Base-by-base conservation (phyloP, 2,888 invertebrate species). In the Caenorhabditis afra region DNA sequence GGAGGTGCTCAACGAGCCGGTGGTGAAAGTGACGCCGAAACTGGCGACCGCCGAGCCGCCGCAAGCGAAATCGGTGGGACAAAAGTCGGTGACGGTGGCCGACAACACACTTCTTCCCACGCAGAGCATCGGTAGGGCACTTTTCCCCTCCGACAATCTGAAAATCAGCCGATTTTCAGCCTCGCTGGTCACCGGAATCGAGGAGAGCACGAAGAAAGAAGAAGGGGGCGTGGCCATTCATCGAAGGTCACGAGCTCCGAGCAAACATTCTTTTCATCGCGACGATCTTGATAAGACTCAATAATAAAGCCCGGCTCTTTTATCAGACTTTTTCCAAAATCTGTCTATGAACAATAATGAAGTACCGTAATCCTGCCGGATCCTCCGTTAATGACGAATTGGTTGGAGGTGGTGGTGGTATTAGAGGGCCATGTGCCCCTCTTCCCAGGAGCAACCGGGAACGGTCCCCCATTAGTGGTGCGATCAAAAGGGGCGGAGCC, bases 1-100 rank as follows among this genome's bases (percentile, higher is more conserved):
- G 3, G n/a, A n/a, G n/a, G n/a, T n/a, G 66, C 53, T 39, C 20
- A 55, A 10, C 29, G 10, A 22, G 22, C 49, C 22, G 22, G 10
- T 49, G 22, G 10, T 49, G 8, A 3, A 18, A 3, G 53, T 67
- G 11, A 47, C 61, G 20, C 57, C 59, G 18, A 79, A 68, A 58
- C 59, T 49, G n/a, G 12, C 58, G 3, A 49, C 39, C 0, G 53
- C 41, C 11, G 12, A 53, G 16, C 66, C 64, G 7, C 73, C 77
- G 0, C 57, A 67, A 8, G 81, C 81, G 18, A 81, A 81, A 39
- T 81, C 81, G 7, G 81, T 81, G 3, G 77, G 66, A 16, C 81
- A 77, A 18, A 81, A 81, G 41, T 75, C 81, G 1, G 64, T 47
- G 18, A 71, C 81, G 8, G 7, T 76, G 16, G 62, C 55, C 11